A percentile compares a stretch with the other conserved stretches of the same genome.
phyloP scores from a whole-genome alignment of 2,797 vertebrate species.

The Phalanger gymnotis region DNA sequence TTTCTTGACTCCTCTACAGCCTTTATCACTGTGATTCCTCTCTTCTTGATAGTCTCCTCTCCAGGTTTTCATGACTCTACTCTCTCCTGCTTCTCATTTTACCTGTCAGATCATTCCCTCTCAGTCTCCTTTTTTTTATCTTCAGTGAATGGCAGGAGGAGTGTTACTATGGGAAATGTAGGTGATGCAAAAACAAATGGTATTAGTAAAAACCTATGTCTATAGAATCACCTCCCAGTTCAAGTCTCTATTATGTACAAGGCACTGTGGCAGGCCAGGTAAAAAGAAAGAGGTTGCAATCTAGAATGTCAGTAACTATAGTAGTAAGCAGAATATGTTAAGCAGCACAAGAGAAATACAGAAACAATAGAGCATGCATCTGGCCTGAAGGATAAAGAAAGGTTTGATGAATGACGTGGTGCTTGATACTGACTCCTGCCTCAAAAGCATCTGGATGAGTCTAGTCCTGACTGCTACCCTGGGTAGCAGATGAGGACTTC shows the following conservation, averaged over 20 bases:
- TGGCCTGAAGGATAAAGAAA: background rate
- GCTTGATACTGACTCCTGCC: background rate
- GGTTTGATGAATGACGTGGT: background rate
- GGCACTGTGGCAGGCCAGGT: background rate
- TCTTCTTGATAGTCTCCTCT: background rate
- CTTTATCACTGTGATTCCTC: background rate
- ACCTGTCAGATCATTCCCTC: background rate
- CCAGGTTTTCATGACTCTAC: background rate
- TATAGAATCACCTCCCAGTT: background rate
- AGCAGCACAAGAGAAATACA: background rate
- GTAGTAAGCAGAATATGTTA: background rate
- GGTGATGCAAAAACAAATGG: background rate
- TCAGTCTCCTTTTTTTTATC: background rate
- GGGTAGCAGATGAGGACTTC: background rate
- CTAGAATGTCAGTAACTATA: background rate
- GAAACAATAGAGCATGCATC: background rate
- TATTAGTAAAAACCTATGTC: background rate
- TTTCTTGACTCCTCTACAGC: background rate
- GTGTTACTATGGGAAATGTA: background rate
- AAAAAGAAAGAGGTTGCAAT: background rate
- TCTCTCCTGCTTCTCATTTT: background rate
- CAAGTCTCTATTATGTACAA: background rate
- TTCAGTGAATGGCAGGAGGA: background rate
- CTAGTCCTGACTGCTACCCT: background rate
- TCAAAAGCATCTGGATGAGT: background rate